Evolutionary conservation across 2,888 invertebrate genomes (phyloP).

Genomic region (Diabrotica balteata): DNA sequence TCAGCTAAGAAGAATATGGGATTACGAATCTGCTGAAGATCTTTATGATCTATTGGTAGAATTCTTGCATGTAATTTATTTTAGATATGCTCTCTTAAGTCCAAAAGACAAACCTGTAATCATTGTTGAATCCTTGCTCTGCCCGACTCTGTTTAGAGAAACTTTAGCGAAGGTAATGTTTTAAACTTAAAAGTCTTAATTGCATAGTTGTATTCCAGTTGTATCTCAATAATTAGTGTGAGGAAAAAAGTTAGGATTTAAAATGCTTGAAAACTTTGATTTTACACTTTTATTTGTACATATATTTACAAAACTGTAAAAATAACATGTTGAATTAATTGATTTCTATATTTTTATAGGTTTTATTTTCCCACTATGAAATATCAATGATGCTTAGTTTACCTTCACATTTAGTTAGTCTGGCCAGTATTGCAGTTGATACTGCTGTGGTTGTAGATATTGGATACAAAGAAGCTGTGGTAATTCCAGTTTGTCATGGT

Average conservation of each 20-base stretch:
- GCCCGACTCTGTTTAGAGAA: conserved; percentile 82
- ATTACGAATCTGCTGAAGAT: conserved; percentile 71
- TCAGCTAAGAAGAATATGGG: conserved; percentile 68
- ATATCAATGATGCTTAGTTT: conserved; percentile 70
- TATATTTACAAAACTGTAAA: background rate
- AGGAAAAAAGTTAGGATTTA: too few species aligned
- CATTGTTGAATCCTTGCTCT: conserved; percentile 88
- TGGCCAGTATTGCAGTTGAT: conserved; percentile 82
- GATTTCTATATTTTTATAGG: conserved; percentile 40
- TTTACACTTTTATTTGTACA: too few species aligned
- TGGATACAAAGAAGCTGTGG: conserved; percentile 83
- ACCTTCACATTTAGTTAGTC: conserved; percentile 83
- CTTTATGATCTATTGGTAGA: conserved; percentile 86
- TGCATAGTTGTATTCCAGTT: too few species aligned
- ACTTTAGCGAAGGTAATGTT: conserved; percentile 80
- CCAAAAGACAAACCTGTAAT: conserved; percentile 93
- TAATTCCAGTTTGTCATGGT: conserved; percentile 86
- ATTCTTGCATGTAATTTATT: conserved; percentile 87
- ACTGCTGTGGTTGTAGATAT: conserved; percentile 87
- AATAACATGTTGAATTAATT: background rate
- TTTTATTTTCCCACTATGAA: conserved; percentile 90
- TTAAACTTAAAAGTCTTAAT: background rate
- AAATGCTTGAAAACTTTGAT: too few species aligned
- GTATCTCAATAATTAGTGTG: too few species aligned
- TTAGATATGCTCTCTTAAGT: conserved; percentile 89